phyloP scores from a whole-genome alignment of 2,888 invertebrate species.

The Phragmatobia fuliginosa region DNA sequence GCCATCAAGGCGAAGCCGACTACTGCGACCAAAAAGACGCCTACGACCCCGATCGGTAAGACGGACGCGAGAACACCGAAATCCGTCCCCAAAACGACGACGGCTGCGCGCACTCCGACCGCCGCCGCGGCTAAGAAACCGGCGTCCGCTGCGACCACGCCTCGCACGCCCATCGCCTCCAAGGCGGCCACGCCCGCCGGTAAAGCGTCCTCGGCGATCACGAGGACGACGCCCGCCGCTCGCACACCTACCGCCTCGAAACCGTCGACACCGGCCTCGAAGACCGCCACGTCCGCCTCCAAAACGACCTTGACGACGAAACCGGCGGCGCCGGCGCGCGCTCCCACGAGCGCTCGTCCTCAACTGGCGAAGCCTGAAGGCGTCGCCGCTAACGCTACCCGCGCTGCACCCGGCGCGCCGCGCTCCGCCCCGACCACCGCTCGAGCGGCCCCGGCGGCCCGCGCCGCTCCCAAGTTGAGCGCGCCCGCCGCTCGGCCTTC shows the following conservation, averaged over 20 bases:
- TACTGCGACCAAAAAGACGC: constrained; percentile 55
- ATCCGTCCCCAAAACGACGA: constrained; percentile 55
- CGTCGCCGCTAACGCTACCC: constrained; percentile 35
- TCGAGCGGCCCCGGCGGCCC: constrained; percentile 28
- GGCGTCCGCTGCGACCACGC: constrained; percentile 43
- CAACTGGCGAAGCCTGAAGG: constrained; percentile 42
- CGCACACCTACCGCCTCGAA: constrained; percentile 41
- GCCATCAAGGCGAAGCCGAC: constrained; percentile 48
- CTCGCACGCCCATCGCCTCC: constrained; percentile 47
- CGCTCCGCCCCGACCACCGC: constrained; percentile 28
- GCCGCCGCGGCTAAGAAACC: constrained; percentile 56
- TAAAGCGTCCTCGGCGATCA: constrained; percentile 45
- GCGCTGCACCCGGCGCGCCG: constrained; percentile 38
- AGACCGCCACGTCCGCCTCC: constrained; percentile 31
- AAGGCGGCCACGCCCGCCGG: constrained; percentile 46
- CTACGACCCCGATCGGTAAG: constrained; percentile 60
- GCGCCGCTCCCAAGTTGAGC: constrained; percentile 17
- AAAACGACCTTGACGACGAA: constrained; percentile 31
- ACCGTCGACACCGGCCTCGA: constrained; percentile 36
- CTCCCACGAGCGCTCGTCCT: constrained; percentile 41
- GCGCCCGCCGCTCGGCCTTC: constrained; percentile 29
- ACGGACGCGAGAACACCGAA: constrained; percentile 54
- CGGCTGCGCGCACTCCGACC: constrained; percentile 57
- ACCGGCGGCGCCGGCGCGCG: constrained; percentile 57
- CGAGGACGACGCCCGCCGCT: constrained; percentile 40